Conservation (phyloP, 2,797 vertebrate species). For the Sebastes iracundus region DNA sequence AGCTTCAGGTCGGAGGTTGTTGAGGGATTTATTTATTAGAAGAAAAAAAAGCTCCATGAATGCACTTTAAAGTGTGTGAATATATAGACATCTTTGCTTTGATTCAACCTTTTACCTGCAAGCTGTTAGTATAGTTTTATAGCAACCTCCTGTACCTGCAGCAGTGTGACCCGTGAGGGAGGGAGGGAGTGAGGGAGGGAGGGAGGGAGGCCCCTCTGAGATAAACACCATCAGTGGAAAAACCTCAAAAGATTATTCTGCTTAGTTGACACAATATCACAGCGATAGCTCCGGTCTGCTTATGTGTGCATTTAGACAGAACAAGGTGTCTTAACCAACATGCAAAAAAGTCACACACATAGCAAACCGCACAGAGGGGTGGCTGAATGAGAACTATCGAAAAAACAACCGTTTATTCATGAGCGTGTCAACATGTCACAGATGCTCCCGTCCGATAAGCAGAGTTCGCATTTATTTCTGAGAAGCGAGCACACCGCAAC, state of each 20-base stretch:
- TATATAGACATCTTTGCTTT: background rate
- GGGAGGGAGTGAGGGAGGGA: background rate
- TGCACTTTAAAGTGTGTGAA: background rate
- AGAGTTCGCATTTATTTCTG: conserved; percentile 77
- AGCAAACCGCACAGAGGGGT: conserved; percentile 43
- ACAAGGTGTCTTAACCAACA: conserved; percentile 45
- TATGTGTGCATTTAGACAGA: conserved; percentile 62
- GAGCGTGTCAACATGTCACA: conserved; percentile 43
- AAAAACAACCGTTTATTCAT: conserved; percentile 53
- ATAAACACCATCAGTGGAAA: conserved; percentile 71
- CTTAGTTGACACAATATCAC: conserved; percentile 74
- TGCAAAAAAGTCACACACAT: conserved; percentile 21
- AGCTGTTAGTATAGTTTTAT: background rate
- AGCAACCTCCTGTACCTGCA: background rate
- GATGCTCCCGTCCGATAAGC: conserved; percentile 70
- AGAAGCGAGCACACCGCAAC: conserved; percentile 76
- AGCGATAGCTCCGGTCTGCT: conserved; percentile 72
- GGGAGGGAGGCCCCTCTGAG: conserved; percentile 34
- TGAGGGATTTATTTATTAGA: background rate
- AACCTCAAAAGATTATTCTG: conserved; percentile 72
- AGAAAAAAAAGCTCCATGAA: background rate
- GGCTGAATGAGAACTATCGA: conserved; percentile 34
- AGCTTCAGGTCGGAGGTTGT: background rate
- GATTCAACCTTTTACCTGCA: background rate
- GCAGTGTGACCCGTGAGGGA: conserved; percentile 22